These are phyloP conservation scores for Biston betularia DNA, from an alignment of 2,888 invertebrate genomes.

Conservation along the genomic window DNA sequence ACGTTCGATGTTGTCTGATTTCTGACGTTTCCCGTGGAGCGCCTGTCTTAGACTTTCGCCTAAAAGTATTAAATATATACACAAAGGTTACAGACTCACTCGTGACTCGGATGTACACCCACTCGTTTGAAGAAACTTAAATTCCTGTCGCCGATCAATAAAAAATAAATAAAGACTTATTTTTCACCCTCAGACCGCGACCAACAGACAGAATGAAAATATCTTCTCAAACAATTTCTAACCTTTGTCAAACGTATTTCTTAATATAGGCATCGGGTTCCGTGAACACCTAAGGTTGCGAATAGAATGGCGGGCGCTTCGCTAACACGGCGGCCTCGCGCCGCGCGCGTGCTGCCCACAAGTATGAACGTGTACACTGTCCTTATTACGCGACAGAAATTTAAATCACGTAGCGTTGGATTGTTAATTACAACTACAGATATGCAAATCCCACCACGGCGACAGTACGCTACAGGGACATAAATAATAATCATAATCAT, in stretches of 20 bases:
- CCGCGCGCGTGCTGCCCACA: too few relatives aligned
- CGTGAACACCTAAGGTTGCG: conserved; percentile 4
- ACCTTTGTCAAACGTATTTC: conserved; percentile 22
- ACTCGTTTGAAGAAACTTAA: background rate
- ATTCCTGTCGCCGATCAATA: background rate
- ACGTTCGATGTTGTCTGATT: too few relatives aligned
- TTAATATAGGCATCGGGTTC: conserved; percentile 2
- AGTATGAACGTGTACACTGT: background rate
- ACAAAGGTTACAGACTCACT: background rate
- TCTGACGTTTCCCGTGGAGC: too few relatives aligned
- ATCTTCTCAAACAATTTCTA: conserved; percentile 11
- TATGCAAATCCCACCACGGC: background rate
- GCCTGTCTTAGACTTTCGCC: too few relatives aligned
- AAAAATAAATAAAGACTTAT: background rate
- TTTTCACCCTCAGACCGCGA: background rate
- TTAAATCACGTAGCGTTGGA: background rate
- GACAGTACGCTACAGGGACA: too few relatives aligned
- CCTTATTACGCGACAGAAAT: background rate
- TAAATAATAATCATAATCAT: too few relatives aligned
- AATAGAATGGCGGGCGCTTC: background rate
- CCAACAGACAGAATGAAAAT: conserved; percentile 4
- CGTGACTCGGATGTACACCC: background rate
- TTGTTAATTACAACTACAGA: background rate
- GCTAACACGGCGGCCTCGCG: background rate
- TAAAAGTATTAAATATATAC: too few relatives aligned